Evolutionary conservation across 2,888 invertebrate genomes (phyloP).

Genomic region (Auanema freiburgensis): DNA sequence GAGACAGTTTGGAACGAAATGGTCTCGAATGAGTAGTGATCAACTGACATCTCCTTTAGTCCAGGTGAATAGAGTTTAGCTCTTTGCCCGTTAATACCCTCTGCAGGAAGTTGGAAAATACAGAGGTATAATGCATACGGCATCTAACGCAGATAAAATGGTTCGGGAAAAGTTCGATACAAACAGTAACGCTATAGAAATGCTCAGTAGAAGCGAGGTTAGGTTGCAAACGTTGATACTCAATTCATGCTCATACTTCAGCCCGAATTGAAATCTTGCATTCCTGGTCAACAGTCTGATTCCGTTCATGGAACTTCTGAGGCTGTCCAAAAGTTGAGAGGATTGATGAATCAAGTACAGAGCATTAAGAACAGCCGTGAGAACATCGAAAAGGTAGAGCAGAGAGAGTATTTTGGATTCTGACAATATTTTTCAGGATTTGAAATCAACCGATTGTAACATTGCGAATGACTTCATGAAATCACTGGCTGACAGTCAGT

Average conservation of each 20-base stretch:
- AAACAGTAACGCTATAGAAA: constrained; percentile 79
- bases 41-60: constrained; percentile 86
- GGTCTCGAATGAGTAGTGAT: constrained; percentile 85
- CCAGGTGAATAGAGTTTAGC: constrained; percentile 29
- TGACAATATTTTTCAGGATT: constrained; percentile 22
- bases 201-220: constrained; percentile 70
- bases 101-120: constrained; percentile 82
- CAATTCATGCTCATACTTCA: constrained; percentile 6
- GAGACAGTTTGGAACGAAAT: constrained; percentile 86
- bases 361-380: constrained; percentile 71
- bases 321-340: constrained; percentile 74
- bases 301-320: constrained; percentile 63
- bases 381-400: constrained; percentile 31
- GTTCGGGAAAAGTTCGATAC: constrained; percentile 83
- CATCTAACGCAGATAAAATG: constrained; percentile 78
- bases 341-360: constrained; percentile 75
- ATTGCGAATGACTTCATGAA: constrained; percentile 75
- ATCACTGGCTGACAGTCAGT: constrained; percentile 71
- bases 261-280: constrained; percentile 72
- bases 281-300: constrained; percentile 71
- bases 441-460: constrained; percentile 42
- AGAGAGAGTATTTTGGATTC: neutral
- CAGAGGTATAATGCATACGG: constrained; percentile 85
- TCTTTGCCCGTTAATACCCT: constrained; percentile 61
- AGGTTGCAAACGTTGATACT: too few relatives aligned